A percentile compares a stretch with the other conserved stretches of the same genome.
Conservation (phyloP, 2,113 vertebrate species). For the Pomatostomus ruficeps region DNA sequence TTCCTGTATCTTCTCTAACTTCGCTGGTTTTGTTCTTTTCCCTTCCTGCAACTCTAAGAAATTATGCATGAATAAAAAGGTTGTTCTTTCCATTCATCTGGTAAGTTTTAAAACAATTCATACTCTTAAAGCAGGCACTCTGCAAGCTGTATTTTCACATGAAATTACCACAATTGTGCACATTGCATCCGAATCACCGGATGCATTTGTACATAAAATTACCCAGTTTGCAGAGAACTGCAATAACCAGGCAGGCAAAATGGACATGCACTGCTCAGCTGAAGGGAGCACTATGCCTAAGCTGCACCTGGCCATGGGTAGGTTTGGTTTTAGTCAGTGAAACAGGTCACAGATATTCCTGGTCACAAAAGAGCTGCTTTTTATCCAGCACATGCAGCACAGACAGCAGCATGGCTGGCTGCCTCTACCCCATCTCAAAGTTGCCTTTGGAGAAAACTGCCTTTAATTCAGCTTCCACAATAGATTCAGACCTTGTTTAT, state of each 20-base stretch:
- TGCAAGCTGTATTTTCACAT: slow-evolving; percentile 6
- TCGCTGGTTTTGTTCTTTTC: not conserved
- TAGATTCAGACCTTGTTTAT: not conserved
- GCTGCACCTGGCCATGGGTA: not conserved
- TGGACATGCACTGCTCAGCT: not conserved
- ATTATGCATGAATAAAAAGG: slow-evolving; percentile 8
- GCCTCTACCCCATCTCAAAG: not conserved
- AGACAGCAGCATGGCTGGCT: not conserved
- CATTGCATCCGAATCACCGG: not conserved
- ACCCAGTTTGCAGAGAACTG: not conserved
- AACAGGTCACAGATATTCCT: not conserved
- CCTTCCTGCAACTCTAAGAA: not conserved
- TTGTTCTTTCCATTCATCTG: slow-evolving; percentile 3
- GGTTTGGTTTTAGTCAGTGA: not conserved
- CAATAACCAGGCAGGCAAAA: not conserved
- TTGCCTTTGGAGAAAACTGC: not conserved
- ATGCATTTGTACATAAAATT: not conserved
- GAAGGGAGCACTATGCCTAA: not conserved
- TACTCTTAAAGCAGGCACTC: not conserved
- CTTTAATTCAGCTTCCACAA: not conserved
- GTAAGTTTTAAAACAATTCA: slow-evolving; percentile 6
- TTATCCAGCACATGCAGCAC: not conserved
- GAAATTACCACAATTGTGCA: not conserved
- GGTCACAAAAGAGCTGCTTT: not conserved
- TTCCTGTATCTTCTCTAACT: not conserved